phyloP scores from a whole-genome alignment of 2,113 vertebrate species.

The Myiagra hebetior region DNA sequence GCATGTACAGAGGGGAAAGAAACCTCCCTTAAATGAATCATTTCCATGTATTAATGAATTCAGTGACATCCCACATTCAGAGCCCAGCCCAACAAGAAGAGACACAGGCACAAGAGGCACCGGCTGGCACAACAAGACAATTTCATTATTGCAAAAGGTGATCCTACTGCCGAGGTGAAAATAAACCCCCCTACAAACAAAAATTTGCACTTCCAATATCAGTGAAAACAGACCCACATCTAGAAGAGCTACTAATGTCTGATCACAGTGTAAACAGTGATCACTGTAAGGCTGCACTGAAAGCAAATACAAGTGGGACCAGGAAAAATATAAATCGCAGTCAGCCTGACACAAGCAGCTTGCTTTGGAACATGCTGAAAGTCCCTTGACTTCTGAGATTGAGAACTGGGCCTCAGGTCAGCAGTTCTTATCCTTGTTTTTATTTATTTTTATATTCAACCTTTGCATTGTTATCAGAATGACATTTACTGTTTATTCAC shows the following conservation, averaged over 20 bases:
- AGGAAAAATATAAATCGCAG: background rate
- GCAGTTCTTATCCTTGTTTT: constrained; percentile 19
- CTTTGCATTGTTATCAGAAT: background rate
- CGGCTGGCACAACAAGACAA: rapidly evolving
- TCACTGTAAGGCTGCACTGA: rapidly evolving
- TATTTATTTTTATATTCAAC: constrained; percentile 33
- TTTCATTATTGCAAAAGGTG: background rate
- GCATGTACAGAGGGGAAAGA: constrained; percentile 18
- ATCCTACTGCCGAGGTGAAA: background rate
- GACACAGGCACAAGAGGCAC: background rate
- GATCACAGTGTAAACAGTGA: background rate
- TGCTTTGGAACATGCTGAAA: background rate
- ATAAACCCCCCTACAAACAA: background rate
- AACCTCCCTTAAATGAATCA: constrained; percentile 35
- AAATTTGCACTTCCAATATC: background rate
- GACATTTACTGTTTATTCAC: constrained; percentile 26
- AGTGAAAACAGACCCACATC: background rate
- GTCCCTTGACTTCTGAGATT: background rate
- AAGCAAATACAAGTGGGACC: background rate
- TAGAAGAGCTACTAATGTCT: background rate
- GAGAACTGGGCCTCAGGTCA: background rate
- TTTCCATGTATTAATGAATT: constrained; percentile 35
- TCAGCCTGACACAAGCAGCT: background rate
- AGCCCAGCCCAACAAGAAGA: background rate
- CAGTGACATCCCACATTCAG: background rate